phyloP scores from a whole-genome alignment of 2,888 invertebrate genomes.

The Calameuta idolon region DNA sequence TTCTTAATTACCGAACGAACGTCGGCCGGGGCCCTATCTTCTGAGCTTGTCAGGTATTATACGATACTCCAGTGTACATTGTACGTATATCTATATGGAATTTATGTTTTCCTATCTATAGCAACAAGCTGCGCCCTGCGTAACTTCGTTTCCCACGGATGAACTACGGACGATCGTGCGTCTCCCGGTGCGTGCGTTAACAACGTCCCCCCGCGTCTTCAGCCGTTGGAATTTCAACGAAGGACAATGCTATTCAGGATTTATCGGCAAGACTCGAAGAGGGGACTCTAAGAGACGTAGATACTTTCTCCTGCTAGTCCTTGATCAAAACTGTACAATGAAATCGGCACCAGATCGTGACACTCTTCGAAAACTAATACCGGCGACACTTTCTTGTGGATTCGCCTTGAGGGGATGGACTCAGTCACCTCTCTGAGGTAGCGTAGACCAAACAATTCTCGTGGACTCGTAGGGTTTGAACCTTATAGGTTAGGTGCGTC shows the following conservation, averaged over 20 bases:
- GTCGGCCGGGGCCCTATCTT: background rate
- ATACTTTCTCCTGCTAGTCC: background rate
- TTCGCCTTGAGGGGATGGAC: background rate
- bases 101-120: background rate
- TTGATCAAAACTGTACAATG: background rate
- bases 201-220: background rate
- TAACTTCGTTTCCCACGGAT: background rate
- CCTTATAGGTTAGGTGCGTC: background rate
- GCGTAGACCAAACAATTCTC: background rate
- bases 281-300: background rate
- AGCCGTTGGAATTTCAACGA: background rate
- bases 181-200: background rate
- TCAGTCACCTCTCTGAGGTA: background rate
- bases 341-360: background rate
- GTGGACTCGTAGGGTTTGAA: background rate
- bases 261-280: background rate
- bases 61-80: background rate
- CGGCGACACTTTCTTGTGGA: background rate
- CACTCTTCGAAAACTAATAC: background rate
- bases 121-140: background rate
- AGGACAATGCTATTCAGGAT: background rate
- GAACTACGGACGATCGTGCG: background rate
- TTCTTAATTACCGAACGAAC: constrained; percentile 29
- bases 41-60: background rate
- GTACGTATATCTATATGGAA: background rate